These are phyloP conservation scores for Xenentodon cancila DNA, from an alignment of 2,797 vertebrate species.

Conservation along the genomic window DNA sequence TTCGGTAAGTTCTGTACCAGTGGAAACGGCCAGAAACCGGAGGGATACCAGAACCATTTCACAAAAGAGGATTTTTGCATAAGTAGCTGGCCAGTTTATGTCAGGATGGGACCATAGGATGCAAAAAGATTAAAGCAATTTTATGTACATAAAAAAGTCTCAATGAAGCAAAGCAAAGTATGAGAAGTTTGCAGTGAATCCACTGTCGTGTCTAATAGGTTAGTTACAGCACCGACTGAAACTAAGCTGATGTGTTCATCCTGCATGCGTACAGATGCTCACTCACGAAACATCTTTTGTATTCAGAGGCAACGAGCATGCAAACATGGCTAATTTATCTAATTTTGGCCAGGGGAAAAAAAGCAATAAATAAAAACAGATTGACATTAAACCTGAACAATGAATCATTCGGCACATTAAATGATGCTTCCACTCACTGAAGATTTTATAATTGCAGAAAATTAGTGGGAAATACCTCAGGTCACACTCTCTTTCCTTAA, in stretches of 20 bases:
- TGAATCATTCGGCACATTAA: constrained; percentile 47
- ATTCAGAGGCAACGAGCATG: constrained; percentile 28
- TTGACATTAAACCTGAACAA: constrained; percentile 60
- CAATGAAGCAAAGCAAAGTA: too few species aligned
- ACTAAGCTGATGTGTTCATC: neutral
- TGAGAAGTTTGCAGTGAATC: too few species aligned
- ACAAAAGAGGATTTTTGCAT: too few species aligned
- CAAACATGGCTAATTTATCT: constrained; percentile 59
- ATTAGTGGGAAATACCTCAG: constrained; percentile 34
- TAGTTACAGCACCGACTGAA: too few species aligned
- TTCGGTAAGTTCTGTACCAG: too few species aligned
- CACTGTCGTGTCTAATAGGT: neutral
- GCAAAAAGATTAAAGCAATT: too few species aligned
- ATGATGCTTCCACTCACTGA: constrained; percentile 29
- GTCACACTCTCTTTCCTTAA: constrained; percentile 27
- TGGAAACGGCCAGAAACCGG: too few species aligned
- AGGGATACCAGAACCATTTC: too few species aligned
- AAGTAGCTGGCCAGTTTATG: too few species aligned
- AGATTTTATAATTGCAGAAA: constrained; percentile 31
- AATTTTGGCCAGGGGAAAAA: constrained; percentile 44
- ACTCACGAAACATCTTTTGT: constrained; percentile 5
- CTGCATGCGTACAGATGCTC: constrained; percentile 5
- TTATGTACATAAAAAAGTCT: too few species aligned
- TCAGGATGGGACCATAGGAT: too few species aligned
- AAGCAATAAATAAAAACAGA: constrained; percentile 48